These are phyloP conservation scores for Oreortyx pictus DNA, from an alignment of 2,797 vertebrate species.

Conservation along the genomic window DNA sequence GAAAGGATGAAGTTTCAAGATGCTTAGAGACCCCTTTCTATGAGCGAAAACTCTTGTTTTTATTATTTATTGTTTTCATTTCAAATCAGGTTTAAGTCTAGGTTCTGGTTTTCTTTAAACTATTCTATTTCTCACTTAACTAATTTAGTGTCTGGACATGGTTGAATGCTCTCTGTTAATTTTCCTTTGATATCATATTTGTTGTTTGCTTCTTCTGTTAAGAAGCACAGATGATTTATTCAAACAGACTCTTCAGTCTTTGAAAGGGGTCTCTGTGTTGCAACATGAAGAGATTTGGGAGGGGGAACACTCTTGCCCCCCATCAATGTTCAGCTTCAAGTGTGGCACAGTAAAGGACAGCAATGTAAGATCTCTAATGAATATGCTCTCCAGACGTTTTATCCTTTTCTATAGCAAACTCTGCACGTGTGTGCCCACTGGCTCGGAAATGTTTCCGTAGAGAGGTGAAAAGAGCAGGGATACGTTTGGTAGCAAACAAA, in stretches of 20 bases:
- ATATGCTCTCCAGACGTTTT: not conserved
- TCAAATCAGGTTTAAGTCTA: not conserved
- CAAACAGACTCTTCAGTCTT: constrained; percentile 24
- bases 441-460: constrained; percentile 37
- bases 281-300: not conserved
- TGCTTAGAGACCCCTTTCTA: not conserved
- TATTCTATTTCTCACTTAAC: constrained; percentile 10
- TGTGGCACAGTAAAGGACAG: not conserved
- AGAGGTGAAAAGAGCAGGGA: constrained; percentile 37
- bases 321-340: constrained; percentile 16
- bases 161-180: constrained; percentile 37
- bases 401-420: not conserved
- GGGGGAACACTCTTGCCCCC: not conserved
- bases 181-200: constrained; percentile 50
- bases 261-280: constrained; percentile 51
- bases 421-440: constrained; percentile 4
- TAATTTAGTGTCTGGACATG: constrained; percentile 13
- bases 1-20: not conserved
- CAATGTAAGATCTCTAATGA: not conserved
- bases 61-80: not conserved
- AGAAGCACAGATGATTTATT: constrained; percentile 55
- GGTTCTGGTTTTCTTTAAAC: constrained; percentile 24
- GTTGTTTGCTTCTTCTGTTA: constrained; percentile 20
- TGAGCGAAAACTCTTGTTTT: not conserved
- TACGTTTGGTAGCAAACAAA: constrained; percentile 40